Conservation (phyloP, 1,140 invertebrate genomes). For the Diprion similis region DNA sequence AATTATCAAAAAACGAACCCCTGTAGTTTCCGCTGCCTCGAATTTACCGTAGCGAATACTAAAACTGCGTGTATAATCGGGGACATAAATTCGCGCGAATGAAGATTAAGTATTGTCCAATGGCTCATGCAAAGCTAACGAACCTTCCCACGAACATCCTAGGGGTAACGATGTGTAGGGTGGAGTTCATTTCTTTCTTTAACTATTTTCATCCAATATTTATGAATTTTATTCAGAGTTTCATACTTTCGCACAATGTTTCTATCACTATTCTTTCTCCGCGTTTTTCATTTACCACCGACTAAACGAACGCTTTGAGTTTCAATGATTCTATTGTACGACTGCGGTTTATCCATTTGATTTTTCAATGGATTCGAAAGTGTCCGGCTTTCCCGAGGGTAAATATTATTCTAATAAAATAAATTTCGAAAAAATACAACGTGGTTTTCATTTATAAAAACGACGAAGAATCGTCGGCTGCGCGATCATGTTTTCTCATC, state of each 20-base stretch:
- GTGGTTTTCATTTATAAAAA: no score
- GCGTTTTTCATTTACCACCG: no score
- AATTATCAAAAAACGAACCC: conserved; percentile 2
- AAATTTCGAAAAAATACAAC: no score
- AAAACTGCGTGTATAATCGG: conserved; percentile 5
- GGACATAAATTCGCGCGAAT: background rate
- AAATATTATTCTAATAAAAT: no score
- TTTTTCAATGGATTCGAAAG: no score
- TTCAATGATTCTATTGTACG: no score
- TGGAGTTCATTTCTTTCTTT: background rate
- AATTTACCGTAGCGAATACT: background rate
- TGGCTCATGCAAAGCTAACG: background rate
- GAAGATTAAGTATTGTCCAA: conserved; percentile 6
- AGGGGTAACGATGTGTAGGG: background rate
- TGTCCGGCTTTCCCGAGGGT: no score
- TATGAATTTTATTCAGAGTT: background rate
- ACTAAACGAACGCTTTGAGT: no score
- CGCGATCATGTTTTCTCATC: no score
- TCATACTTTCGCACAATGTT: background rate
- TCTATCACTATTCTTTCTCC: no score
- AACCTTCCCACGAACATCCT: background rate
- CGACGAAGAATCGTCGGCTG: no score
- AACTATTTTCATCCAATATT: background rate
- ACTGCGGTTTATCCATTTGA: no score
- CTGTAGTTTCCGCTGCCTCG: background rate